Percentiles rank a stretch among this genome's conserved stretches.
These are phyloP conservation scores for Phytoseiulus persimilis DNA, from an alignment of 2,888 invertebrate genomes.

Conservation along the genomic window DNA sequence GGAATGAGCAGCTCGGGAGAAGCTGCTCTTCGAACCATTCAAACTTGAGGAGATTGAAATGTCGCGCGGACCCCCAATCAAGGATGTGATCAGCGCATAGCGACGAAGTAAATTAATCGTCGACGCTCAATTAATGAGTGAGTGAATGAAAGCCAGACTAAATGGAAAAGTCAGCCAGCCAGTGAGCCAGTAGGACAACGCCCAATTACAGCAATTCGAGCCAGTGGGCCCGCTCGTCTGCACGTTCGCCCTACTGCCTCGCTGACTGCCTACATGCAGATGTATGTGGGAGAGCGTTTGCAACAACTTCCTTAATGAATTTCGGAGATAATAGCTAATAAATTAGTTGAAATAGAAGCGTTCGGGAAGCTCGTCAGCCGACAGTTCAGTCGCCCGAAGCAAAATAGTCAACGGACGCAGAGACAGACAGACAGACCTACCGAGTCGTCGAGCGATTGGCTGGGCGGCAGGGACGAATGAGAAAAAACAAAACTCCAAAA, in stretches of 20 bases:
- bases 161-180: neutral
- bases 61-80: neutral
- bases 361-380: neutral
- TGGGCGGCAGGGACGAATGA: neutral
- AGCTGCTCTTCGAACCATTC: neutral
- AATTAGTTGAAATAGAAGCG: neutral
- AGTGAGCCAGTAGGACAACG: neutral
- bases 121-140: conserved; percentile 5
- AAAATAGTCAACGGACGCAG: neutral
- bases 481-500: neutral
- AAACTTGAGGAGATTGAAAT: neutral
- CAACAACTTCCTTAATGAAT: conserved; percentile 5
- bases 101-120: neutral
- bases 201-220: neutral
- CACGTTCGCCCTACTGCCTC: neutral
- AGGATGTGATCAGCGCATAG: neutral
- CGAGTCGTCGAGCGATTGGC: neutral
- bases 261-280: neutral
- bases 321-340: conserved; percentile 5
- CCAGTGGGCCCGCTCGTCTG: neutral
- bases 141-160: neutral
- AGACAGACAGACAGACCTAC: neutral
- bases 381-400: neutral
- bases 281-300: neutral
- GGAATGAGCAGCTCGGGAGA: neutral